Conservation (phyloP, 2,888 invertebrate genomes). For the Schizaphis graminum region DNA sequence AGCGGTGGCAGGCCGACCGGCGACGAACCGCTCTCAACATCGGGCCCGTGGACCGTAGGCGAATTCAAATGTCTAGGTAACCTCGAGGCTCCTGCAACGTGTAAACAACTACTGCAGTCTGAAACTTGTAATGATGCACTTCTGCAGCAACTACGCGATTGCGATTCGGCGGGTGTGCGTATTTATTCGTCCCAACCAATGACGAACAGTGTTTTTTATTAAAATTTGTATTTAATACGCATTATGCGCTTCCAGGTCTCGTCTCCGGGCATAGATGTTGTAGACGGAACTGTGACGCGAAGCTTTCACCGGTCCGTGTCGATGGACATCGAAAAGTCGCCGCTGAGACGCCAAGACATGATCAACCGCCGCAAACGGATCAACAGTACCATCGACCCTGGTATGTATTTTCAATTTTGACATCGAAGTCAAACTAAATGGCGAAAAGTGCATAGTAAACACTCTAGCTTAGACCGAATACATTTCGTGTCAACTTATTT, state of each 20-base stretch:
- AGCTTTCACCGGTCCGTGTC: conserved; percentile 87
- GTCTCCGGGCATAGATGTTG: not conserved
- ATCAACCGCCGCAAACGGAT: conserved; percentile 77
- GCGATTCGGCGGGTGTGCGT: conserved; percentile 4
- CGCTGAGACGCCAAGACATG: conserved; percentile 75
- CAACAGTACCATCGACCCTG: conserved; percentile 80
- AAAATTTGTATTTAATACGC: not conserved
- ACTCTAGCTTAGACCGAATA: not conserved
- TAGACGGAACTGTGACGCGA: conserved; percentile 33
- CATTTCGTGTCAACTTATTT: not conserved
- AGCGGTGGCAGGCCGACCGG: not conserved
- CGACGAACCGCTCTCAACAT: not conserved
- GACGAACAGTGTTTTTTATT: not conserved
- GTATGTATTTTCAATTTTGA: conserved; percentile 68
- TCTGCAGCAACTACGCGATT: conserved; percentile 15
- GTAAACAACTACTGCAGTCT: not conserved
- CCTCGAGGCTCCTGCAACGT: not conserved
- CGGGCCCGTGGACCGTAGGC: conserved; percentile 34
- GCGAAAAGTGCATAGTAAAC: not conserved
- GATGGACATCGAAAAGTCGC: conserved; percentile 81
- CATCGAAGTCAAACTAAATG: not conserved
- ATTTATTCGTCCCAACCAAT: not conserved
- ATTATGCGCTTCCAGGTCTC: not conserved
- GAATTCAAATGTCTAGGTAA: conserved; percentile 43
- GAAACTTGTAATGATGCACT: conserved; percentile 26